Evolutionary conservation across 2,888 invertebrate species (phyloP).

Genomic region (Cremastobaeus sp.): DNA sequence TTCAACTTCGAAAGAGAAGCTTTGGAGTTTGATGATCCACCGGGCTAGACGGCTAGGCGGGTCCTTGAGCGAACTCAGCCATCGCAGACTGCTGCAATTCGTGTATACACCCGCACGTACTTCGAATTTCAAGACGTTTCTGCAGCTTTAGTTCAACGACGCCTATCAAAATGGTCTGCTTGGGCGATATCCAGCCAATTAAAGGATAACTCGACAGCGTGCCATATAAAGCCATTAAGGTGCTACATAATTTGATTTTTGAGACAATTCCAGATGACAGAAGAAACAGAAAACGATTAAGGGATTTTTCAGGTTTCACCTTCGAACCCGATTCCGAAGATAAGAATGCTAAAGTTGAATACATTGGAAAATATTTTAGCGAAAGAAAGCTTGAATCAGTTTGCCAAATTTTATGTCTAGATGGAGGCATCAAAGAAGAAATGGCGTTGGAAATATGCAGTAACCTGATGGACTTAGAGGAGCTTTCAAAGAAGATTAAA

Average conservation of each 20-base stretch:
- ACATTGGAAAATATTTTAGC: not conserved
- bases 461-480: not conserved
- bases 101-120: too few relatives aligned
- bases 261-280: constrained; percentile 10
- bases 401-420: not conserved
- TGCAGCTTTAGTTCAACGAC: too few relatives aligned
- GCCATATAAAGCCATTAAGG: constrained; percentile 1
- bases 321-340: not conserved
- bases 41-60: not conserved
- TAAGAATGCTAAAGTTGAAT: not conserved
- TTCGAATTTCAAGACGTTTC: too few relatives aligned
- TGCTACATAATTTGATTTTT: constrained; percentile 18
- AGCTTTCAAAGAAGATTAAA: not conserved
- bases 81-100: not conserved
- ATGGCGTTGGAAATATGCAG: constrained; percentile 1
- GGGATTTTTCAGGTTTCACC: constrained; percentile 4
- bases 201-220: too few relatives aligned
- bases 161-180: too few relatives aligned
- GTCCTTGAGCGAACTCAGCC: not conserved
- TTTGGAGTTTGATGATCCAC: not conserved
- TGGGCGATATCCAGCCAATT: too few relatives aligned
- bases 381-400: not conserved
- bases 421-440: not conserved
- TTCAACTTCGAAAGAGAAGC: not conserved
- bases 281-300: constrained; percentile 5